Base-by-base conservation (phyloP, 2,797 vertebrate genomes). In the Argya squamiceps region DNA sequence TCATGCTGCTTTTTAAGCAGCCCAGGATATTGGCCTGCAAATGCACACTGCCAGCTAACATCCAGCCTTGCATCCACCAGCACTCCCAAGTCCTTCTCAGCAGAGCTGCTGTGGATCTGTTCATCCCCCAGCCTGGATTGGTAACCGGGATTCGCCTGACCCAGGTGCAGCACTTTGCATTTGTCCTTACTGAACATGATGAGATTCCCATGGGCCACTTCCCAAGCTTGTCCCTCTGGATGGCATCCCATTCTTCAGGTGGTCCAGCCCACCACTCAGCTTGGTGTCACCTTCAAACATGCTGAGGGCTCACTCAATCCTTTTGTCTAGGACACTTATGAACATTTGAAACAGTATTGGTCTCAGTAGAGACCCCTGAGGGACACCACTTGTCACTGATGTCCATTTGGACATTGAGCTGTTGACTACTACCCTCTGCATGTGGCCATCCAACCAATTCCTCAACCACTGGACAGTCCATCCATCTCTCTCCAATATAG, bases 71-170 rank as follows among this genome's bases (percentile, higher is more conserved):
- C 30, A 47, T 12, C 52, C 44, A 46, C 6, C 27, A 70, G 37
- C 8, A 50, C 5, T 6, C 15, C 10, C 12, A 46, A 52, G n/a
- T 32, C 24, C 23, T 56, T 50, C 58, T 58, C 4, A 8, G 50
- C 50, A 44, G 50, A 12, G 37, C 24, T 77, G 37, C 37, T 34
- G 14, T 58, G 21, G 9, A 8, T 64, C 30, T 36, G 18, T 64
- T 65, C 58, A 23, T 46, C 9, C 17, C 26, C 21, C 30, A 77
- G 29, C n/a, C n/a, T 52, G 39, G 12, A 27, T 0, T 46, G 44
- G 14, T 36, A 32, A 20, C 8, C 0, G 1, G 34, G 5, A 4
- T 32, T 36, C 5, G 22, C 34, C 32, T 32, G 19, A 62, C 18
- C 9, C 26, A 17, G 10, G 18, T 17, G 27, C 29, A 76, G 16